These are phyloP conservation scores for Neoseiulus cucumeris DNA, from an alignment of 1,140 invertebrate genomes.

Conservation along the genomic window DNA sequence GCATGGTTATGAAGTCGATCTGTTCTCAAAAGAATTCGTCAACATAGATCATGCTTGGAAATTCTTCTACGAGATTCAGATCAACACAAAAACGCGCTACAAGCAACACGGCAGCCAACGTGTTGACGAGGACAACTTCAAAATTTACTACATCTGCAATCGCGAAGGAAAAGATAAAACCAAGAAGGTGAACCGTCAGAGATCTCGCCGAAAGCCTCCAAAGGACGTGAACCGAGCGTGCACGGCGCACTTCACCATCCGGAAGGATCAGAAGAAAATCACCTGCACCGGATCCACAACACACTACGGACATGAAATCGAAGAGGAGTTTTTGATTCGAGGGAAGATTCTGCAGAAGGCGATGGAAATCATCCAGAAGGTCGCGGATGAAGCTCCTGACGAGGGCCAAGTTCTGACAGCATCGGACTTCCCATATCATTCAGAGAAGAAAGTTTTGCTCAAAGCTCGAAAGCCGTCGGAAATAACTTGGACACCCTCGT, in stretches of 20 bases:
- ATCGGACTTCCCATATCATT: neutral
- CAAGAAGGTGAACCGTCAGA: neutral
- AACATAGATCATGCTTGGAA: neutral
- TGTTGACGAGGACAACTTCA: slow-evolving; percentile 6
- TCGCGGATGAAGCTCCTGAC: neutral
- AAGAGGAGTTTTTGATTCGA: neutral
- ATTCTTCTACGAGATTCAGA: slow-evolving; percentile 2
- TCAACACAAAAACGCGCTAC: neutral
- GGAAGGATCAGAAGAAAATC: neutral
- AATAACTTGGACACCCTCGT: neutral
- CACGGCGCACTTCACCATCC: neutral
- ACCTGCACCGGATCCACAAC: neutral
- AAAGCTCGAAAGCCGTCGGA: neutral
- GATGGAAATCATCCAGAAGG: slow-evolving; percentile 5
- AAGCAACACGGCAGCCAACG: neutral
- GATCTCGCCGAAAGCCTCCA: neutral
- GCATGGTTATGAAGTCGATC: neutral
- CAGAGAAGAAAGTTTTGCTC: neutral
- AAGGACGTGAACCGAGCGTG: neutral
- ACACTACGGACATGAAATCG: neutral
- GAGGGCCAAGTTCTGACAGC: neutral
- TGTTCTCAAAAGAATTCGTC: neutral
- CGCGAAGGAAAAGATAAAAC: slow-evolving; percentile 3
- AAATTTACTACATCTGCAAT: slow-evolving; percentile 7
- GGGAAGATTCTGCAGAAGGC: slow-evolving; percentile 6